Evolutionary conservation across 1,140 invertebrate genomes (phyloP).

Genomic region (Portunus trituberculatus): DNA sequence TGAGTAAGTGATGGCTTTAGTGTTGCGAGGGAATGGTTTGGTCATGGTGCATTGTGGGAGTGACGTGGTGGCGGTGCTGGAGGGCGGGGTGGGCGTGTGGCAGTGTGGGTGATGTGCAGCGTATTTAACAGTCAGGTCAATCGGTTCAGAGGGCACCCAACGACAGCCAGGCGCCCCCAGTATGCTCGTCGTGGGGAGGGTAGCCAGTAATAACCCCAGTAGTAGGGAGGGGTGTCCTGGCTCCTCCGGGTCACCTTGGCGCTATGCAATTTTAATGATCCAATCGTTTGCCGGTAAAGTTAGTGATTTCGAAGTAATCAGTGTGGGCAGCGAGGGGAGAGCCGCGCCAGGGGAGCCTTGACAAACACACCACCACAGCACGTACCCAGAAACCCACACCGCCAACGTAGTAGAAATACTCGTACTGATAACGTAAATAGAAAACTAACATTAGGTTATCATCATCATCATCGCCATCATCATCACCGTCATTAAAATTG

Average conservation of each 20-base stretch:
- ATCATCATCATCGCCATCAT: no score
- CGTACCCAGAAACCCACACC: no score
- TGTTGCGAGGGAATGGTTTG: not conserved
- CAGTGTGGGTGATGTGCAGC: not conserved
- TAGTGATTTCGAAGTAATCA: not conserved
- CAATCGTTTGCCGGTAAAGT: slow-evolving; percentile 6
- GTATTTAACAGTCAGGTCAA: not conserved
- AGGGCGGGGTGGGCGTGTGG: not conserved
- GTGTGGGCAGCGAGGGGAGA: slow-evolving; percentile 5
- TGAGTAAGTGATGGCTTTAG: not conserved
- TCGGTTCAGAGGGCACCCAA: not conserved
- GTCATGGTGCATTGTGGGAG: not conserved
- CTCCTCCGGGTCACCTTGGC: not conserved
- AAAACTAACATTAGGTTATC: no score
- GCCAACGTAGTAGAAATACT: no score
- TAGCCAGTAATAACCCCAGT: not conserved
- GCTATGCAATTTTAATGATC: not conserved
- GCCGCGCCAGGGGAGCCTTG: not conserved
- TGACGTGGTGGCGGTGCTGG: not conserved
- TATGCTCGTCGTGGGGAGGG: not conserved
- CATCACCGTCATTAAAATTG: no score
- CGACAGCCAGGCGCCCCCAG: not conserved
- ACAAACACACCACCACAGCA: not conserved
- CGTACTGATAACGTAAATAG: no score
- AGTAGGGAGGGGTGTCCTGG: not conserved